phyloP scores from a whole-genome alignment of 2,888 invertebrate species.

The Vannuccia rotundouncinata region DNA sequence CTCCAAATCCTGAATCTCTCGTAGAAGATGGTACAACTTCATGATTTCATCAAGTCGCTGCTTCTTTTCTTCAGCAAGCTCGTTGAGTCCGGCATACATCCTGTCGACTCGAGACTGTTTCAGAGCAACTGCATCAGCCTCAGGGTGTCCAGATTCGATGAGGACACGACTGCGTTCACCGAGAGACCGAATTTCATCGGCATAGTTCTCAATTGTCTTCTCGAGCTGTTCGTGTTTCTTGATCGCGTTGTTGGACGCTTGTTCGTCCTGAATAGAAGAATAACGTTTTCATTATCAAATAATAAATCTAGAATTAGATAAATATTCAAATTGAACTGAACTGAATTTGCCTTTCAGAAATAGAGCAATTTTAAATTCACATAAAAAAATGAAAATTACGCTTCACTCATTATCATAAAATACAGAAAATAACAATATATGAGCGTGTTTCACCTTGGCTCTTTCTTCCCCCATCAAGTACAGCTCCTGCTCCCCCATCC shows the following conservation, averaged over 20 bases:
- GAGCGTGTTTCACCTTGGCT: conserved; percentile 34
- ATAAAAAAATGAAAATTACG: too few relatives aligned
- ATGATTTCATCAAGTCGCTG: conserved; percentile 93
- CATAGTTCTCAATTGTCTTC: conserved; percentile 37
- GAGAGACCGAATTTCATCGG: conserved; percentile 85
- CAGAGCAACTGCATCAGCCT: conserved; percentile 58
- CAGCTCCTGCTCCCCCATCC: conserved; percentile 99
- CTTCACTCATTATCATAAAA: too few relatives aligned
- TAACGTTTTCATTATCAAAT: too few relatives aligned
- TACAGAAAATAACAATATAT: too few relatives aligned
- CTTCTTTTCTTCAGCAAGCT: conserved; percentile 85
- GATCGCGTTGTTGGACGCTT: conserved; percentile 94
- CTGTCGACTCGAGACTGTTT: conserved; percentile 73
- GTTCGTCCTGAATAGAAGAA: conserved; percentile 82
- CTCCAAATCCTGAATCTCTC: conserved; percentile 95
- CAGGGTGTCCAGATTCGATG: conserved; percentile 76
- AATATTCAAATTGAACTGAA: too few relatives aligned
- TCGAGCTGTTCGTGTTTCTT: conserved; percentile 80
- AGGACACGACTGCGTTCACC: conserved; percentile 80
- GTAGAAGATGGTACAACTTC: conserved; percentile 85
- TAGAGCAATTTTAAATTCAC: too few relatives aligned
- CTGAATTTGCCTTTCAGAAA: too few relatives aligned
- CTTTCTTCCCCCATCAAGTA: conserved; percentile 89
- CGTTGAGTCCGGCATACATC: conserved; percentile 92
- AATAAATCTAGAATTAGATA: too few relatives aligned